Conservation (phyloP, 2,888 invertebrate species). For the Diplazon laetatorius region DNA sequence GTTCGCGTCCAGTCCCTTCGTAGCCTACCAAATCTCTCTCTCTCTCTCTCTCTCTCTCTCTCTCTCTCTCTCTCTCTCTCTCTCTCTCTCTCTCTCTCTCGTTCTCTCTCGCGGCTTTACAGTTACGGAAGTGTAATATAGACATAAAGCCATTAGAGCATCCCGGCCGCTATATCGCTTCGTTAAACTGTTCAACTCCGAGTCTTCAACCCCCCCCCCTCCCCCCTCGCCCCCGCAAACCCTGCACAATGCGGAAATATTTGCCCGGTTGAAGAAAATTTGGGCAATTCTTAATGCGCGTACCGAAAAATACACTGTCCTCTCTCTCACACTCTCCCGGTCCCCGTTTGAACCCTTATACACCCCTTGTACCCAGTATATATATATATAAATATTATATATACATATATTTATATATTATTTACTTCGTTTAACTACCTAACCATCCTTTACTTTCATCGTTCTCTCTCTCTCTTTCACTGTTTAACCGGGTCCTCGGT, state of each 20-base stretch:
- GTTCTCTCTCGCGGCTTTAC: slow-evolving; percentile 35
- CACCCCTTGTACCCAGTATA: too few relatives aligned
- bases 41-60: too few relatives aligned
- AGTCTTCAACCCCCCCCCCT: neutral
- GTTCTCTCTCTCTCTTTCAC: neutral
- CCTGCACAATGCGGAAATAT: slow-evolving; percentile 38
- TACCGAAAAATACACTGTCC: slow-evolving; percentile 41
- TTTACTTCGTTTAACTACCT: too few relatives aligned
- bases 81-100: too few relatives aligned
- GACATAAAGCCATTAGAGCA: slow-evolving; percentile 73
- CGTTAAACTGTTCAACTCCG: slow-evolving; percentile 19
- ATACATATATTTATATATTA: too few relatives aligned
- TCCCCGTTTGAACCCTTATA: slow-evolving; percentile 2
- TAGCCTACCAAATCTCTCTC: too few relatives aligned
- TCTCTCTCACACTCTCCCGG: slow-evolving; percentile 11
- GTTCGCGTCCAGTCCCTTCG: neutral
- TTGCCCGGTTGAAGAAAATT: slow-evolving; percentile 26
- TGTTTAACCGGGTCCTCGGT: neutral
- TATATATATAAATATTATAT: too few relatives aligned
- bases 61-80: too few relatives aligned
- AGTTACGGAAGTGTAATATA: slow-evolving; percentile 69
- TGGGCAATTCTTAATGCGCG: slow-evolving; percentile 56
- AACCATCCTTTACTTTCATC: neutral
- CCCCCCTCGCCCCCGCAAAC: slow-evolving; percentile 1
- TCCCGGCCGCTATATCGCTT: slow-evolving; percentile 40